Percentiles rank a stretch among this genome's conserved stretches.
Evolutionary conservation across 2,888 invertebrate genomes (phyloP).

Genomic region (Apotomis capreana): DNA sequence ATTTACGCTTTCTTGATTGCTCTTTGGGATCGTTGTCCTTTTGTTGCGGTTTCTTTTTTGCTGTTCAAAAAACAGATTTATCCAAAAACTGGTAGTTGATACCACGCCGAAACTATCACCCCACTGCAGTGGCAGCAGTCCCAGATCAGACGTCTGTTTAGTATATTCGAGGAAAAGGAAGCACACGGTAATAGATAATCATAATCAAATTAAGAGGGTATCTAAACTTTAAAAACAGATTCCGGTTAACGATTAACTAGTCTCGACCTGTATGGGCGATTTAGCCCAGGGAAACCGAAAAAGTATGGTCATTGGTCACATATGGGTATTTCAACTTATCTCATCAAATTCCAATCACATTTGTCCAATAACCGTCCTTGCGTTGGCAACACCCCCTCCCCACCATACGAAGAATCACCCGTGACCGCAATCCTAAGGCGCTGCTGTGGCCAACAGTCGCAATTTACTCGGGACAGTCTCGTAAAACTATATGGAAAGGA

Average conservation of each 20-base stretch:
- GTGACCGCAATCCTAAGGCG: constrained; percentile 25
- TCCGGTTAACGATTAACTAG: too few relatives aligned
- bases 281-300: too few relatives aligned
- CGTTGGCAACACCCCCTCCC: constrained; percentile 1
- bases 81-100: too few relatives aligned
- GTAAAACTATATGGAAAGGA: constrained; percentile 18
- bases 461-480: constrained; percentile 20
- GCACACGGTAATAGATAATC: too few relatives aligned
- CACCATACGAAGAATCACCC: constrained; percentile 30
- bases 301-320: too few relatives aligned
- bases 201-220: too few relatives aligned
- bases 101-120: too few relatives aligned
- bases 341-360: constrained; percentile 29
- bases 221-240: too few relatives aligned
- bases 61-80: background rate
- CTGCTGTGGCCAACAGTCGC: constrained; percentile 25
- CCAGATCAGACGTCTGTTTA: too few relatives aligned
- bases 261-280: too few relatives aligned
- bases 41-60: background rate
- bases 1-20: constrained; percentile 28
- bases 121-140: too few relatives aligned
- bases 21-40: constrained; percentile 9
- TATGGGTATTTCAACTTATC: constrained; percentile 13
- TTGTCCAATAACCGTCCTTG: constrained; percentile 27
- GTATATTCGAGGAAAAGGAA: too few relatives aligned